A percentile compares a stretch with the other conserved stretches of the same genome.
These are phyloP conservation scores for Drosophila kohkoa DNA, from an alignment of 1,140 invertebrate genomes.

Conservation along the genomic window DNA sequence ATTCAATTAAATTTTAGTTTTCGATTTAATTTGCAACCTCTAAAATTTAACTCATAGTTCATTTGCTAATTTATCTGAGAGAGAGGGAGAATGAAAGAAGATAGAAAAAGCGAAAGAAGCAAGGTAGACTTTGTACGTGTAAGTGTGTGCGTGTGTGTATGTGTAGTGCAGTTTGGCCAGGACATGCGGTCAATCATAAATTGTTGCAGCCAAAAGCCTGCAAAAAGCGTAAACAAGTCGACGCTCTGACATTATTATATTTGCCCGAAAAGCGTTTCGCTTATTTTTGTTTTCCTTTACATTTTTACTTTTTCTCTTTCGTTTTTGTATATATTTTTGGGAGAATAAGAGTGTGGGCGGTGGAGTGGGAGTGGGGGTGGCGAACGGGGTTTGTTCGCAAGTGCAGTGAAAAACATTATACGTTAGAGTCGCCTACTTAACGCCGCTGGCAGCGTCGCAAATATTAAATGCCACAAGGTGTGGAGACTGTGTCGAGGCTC, in stretches of 20 bases:
- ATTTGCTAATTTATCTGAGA: too few species aligned
- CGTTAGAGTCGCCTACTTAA: conserved; percentile 60
- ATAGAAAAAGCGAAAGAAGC: too few species aligned
- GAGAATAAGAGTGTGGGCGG: not conserved
- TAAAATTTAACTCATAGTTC: too few species aligned
- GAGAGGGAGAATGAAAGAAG: too few species aligned
- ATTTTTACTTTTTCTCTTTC: conserved; percentile 21
- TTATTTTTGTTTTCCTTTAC: conserved; percentile 1
- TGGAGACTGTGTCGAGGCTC: conserved; percentile 69
- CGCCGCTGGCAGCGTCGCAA: conserved; percentile 57
- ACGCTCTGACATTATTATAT: conserved; percentile 79
- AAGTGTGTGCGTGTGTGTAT: conserved; percentile 1
- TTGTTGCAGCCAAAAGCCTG: conserved; percentile 66
- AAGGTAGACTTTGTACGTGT: not conserved
- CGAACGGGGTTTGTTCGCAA: conserved; percentile 21
- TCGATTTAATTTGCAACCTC: too few species aligned
- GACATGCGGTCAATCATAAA: conserved; percentile 78
- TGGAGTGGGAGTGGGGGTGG: not conserved
- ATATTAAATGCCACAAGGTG: conserved; percentile 81
- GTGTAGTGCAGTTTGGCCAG: conserved; percentile 11
- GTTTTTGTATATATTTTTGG: not conserved
- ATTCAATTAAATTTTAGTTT: too few species aligned
- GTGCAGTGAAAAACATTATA: conserved; percentile 65
- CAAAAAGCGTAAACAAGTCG: conserved; percentile 78
- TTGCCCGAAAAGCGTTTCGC: conserved; percentile 39